Conservation (phyloP, 1,140 invertebrate species). For the Colletes gigas region DNA sequence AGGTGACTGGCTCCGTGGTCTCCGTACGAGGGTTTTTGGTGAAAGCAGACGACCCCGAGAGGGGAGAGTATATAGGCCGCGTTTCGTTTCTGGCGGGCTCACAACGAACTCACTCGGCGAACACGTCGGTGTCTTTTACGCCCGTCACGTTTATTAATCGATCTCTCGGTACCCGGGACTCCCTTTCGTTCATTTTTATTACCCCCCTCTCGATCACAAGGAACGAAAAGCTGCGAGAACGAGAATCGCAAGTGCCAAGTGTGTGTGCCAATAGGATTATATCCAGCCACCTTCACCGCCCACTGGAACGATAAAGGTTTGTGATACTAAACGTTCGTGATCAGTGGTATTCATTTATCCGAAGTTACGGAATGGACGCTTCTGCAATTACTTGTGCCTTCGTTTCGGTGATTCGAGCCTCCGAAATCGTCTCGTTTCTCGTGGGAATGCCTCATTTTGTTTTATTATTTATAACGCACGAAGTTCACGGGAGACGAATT, state of each 20-base stretch:
- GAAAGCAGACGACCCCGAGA: slow-evolving; percentile 71
- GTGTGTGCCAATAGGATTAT: slow-evolving; percentile 78
- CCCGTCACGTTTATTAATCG: slow-evolving; percentile 36
- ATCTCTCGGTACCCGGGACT: slow-evolving; percentile 14
- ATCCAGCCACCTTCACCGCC: slow-evolving; percentile 32
- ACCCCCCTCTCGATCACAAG: slow-evolving; percentile 32
- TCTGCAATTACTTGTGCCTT: too few species aligned
- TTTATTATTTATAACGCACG: too few species aligned
- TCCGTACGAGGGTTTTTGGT: slow-evolving; percentile 70
- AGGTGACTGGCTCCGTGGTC: slow-evolving; percentile 32
- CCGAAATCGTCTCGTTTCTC: too few species aligned
- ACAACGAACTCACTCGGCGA: slow-evolving; percentile 75
- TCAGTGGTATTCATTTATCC: slow-evolving; percentile 38
- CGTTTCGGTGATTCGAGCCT: too few species aligned
- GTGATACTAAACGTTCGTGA: slow-evolving; percentile 63
- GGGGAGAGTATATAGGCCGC: slow-evolving; percentile 80
- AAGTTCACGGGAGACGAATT: too few species aligned
- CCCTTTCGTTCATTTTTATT: slow-evolving; percentile 30
- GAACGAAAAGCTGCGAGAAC: slow-evolving; percentile 22
- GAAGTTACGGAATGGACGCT: too few species aligned
- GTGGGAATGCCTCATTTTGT: too few species aligned
- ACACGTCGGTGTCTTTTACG: slow-evolving; percentile 60
- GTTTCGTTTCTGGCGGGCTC: slow-evolving; percentile 75
- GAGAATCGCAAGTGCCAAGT: slow-evolving; percentile 74
- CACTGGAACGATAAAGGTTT: slow-evolving; percentile 66